phyloP scores from a whole-genome alignment of 2,888 invertebrate species.

The Ophonus ardosiacus region DNA sequence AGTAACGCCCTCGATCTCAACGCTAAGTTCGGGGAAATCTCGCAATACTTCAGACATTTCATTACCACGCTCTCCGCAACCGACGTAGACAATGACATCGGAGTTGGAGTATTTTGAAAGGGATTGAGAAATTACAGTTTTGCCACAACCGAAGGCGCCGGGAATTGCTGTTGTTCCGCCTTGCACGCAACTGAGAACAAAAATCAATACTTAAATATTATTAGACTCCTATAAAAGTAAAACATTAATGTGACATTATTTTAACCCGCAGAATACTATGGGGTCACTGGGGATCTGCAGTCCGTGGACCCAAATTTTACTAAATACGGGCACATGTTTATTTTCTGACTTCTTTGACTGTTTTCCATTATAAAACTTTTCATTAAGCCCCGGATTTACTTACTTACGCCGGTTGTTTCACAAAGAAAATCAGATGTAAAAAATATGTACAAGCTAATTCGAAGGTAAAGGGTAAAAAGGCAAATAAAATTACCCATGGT shows the following conservation, averaged over 20 bases:
- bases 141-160: constrained; percentile 99
- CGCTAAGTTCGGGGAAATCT: constrained; percentile 98
- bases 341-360: too few species aligned
- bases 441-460: too few species aligned
- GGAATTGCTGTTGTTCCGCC: constrained; percentile 99
- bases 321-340: too few species aligned
- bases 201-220: neutral
- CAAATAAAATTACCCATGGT: too few species aligned
- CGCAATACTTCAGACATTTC: constrained; percentile 99
- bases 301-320: too few species aligned
- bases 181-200: constrained; percentile 89
- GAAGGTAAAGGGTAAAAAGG: too few species aligned
- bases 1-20: constrained; percentile 96
- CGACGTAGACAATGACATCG: constrained; percentile 99
- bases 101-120: constrained; percentile 99
- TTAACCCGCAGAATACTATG: too few species aligned
- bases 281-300: too few species aligned
- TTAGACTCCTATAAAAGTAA: neutral
- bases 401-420: too few species aligned
- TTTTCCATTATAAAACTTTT: too few species aligned
- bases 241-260: neutral
- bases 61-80: constrained; percentile 99
- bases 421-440: too few species aligned
- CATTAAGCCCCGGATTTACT: too few species aligned
- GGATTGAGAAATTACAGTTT: constrained; percentile 99